A percentile compares a stretch with the other conserved stretches of the same genome.
phyloP scores from a whole-genome alignment of 2,113 vertebrate genomes.

The Cariama cristata region DNA sequence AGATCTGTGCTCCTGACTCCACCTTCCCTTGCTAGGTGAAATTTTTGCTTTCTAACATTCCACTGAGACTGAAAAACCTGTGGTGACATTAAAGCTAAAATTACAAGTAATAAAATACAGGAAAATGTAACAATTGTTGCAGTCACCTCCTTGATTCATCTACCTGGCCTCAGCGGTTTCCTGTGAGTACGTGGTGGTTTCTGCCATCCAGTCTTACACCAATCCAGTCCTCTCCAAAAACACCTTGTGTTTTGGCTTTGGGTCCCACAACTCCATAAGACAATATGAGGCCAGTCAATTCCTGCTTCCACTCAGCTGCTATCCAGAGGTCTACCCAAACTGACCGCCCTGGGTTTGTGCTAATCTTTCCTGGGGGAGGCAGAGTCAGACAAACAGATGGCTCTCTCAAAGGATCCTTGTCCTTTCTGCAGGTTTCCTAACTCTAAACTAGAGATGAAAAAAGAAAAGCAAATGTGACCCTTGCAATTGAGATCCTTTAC shows the following conservation, averaged over 20 bases:
- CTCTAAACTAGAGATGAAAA: background rate
- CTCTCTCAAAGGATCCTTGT: constrained; percentile 1
- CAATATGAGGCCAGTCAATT: accelerated
- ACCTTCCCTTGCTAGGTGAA: background rate
- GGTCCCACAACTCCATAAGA: background rate
- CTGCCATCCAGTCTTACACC: accelerated
- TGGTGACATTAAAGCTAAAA: background rate
- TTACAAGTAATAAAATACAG: background rate
- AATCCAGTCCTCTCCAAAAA: background rate
- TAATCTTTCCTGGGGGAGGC: background rate
- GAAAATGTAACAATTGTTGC: background rate
- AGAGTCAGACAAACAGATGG: background rate
- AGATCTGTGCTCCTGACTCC: background rate
- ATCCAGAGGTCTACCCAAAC: background rate
- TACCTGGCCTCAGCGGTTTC: background rate
- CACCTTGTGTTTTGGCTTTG: background rate
- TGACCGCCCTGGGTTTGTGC: background rate
- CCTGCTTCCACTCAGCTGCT: background rate
- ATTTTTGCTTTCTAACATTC: background rate
- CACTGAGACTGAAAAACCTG: background rate
- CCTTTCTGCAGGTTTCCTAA: constrained; percentile 4
- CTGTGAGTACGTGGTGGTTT: background rate
- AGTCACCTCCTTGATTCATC: background rate
- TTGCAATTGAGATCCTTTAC: constrained; percentile 24
- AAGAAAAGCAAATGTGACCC: background rate